A percentile compares a stretch with the other conserved stretches of the same genome.
These are phyloP conservation scores for Oenanthe melanoleuca DNA, from an alignment of 2,113 vertebrate genomes.

Conservation along the genomic window DNA sequence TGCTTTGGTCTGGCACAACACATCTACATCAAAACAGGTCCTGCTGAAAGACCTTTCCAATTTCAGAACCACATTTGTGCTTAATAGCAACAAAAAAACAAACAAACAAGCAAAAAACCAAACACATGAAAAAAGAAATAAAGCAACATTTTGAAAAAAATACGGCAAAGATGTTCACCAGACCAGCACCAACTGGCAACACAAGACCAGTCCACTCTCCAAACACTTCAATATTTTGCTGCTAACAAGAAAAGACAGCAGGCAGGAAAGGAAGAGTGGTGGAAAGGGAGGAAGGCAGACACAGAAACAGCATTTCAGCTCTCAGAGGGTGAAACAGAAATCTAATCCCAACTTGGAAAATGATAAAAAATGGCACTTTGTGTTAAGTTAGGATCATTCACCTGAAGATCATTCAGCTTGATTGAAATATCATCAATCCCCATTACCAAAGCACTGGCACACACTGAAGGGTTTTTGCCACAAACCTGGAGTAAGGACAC, in stretches of 20 bases:
- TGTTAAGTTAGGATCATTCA: neutral
- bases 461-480: neutral
- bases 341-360: neutral
- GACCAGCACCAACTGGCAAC: neutral
- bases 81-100: neutral
- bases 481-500: neutral
- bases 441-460: neutral
- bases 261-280: neutral
- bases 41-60: neutral
- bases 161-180: fast-evolving
- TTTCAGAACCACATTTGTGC: neutral
- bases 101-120: neutral
- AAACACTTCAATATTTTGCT: neutral
- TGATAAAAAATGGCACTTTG: neutral
- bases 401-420: neutral
- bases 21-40: neutral
- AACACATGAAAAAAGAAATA: neutral
- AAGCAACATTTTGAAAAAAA: neutral
- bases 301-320: neutral
- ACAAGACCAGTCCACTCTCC: neutral
- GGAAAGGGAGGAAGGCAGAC: neutral
- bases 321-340: neutral
- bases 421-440: neutral
- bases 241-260: neutral
- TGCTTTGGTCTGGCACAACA: neutral